Percentiles rank a stretch among this genome's conserved stretches.
phyloP scores from a whole-genome alignment of 2,888 invertebrate species.

The Camptogramma bilineatum region DNA sequence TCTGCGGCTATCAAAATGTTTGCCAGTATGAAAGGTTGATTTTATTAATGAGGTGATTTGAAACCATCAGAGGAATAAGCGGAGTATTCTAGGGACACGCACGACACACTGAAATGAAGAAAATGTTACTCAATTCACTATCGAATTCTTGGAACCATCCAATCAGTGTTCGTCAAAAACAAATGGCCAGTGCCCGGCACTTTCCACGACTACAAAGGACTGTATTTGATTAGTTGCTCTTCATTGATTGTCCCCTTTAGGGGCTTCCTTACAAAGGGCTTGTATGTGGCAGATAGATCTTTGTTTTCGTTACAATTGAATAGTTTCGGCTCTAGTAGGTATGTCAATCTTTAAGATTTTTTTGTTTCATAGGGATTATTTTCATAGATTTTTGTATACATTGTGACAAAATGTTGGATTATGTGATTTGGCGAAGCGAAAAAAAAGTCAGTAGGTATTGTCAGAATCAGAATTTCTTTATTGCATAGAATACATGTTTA shows the following conservation, averaged over 20 bases:
- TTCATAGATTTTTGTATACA: no score
- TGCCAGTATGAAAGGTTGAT: no score
- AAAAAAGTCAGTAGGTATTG: no score
- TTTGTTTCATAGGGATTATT: not conserved
- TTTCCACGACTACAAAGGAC: slow-evolving; percentile 6
- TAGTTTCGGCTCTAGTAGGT: not conserved
- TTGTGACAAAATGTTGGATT: no score
- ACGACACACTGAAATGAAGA: not conserved
- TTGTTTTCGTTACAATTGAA: not conserved
- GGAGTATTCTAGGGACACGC: no score
- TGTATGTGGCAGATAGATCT: slow-evolving; percentile 1
- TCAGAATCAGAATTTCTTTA: no score
- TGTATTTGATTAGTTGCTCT: slow-evolving; percentile 18
- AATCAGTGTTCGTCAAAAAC: slow-evolving; percentile 22
- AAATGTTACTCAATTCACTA: not conserved
- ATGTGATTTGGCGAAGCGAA: no score
- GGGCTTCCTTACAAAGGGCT: slow-evolving; percentile 11
- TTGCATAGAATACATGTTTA: no score
- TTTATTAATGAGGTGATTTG: no score
- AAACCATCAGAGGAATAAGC: no score
- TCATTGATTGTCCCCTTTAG: slow-evolving; percentile 11
- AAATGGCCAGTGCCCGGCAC: slow-evolving; percentile 10
- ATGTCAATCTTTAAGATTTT: not conserved
- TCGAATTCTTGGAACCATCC: slow-evolving; percentile 4
- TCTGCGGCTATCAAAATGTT: no score